Evolutionary conservation across 2,888 invertebrate species (phyloP).

Genomic region (Elmis aenea): DNA sequence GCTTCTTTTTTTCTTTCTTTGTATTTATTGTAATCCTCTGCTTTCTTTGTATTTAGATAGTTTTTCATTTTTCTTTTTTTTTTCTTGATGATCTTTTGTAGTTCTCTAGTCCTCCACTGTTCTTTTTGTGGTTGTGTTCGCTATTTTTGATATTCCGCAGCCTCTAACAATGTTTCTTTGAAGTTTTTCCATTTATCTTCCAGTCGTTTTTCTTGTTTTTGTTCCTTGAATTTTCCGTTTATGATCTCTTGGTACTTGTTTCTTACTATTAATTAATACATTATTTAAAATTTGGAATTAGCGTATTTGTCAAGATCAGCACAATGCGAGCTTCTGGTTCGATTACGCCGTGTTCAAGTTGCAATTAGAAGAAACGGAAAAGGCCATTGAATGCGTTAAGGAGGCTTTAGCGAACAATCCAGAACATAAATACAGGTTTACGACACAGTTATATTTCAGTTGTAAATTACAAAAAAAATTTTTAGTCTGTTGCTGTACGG

Average conservation of each 20-base stretch:
- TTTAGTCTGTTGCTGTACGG: slow-evolving; percentile 37
- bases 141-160: too few relatives aligned
- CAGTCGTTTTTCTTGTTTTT: too few relatives aligned
- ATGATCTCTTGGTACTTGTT: too few relatives aligned
- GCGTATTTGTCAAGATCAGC: slow-evolving; percentile 32
- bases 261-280: neutral
- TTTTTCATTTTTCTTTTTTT: too few relatives aligned
- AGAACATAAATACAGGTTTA: slow-evolving; percentile 36
- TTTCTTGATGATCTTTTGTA: neutral
- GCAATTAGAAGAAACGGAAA: slow-evolving; percentile 31
- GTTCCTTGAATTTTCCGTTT: too few relatives aligned
- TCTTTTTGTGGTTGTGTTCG: too few relatives aligned
- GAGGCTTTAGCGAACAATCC: slow-evolving; percentile 34
- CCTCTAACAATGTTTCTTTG: too few relatives aligned
- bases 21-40: too few relatives aligned
- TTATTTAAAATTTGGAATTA: slow-evolving; percentile 14
- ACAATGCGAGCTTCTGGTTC: slow-evolving; percentile 38
- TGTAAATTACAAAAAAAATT: slow-evolving; percentile 7
- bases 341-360: slow-evolving; percentile 40
- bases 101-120: neutral
- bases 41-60: too few relatives aligned
- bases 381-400: slow-evolving; percentile 38
- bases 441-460: neutral
- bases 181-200: too few relatives aligned
- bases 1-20: too few relatives aligned